Evolutionary conservation across 2,797 vertebrate genomes (phyloP), one percentile per base, ranked within the genome.

Genomic region (Micromesistius poutassou): DNA sequence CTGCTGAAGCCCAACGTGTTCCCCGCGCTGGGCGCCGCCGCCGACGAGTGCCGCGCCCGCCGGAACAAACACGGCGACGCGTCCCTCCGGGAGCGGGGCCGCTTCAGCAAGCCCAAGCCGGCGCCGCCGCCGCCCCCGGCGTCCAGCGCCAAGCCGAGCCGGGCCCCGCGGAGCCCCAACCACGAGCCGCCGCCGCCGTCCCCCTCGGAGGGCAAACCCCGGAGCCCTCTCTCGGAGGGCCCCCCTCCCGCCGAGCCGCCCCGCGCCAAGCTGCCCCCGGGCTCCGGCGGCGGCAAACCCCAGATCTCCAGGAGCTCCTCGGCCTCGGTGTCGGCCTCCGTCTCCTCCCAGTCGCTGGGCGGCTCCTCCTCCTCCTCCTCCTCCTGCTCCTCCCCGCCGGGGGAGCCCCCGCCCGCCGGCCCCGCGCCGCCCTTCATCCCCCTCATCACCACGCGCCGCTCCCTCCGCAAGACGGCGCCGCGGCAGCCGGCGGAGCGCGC

Each of bases 361-460:
- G 68, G 68, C 68, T 71, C 80, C 78, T 30, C 42, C 77, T 1
- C 31, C 84, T 72, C 19, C 50, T 77, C 84, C 90, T 89, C 84
- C 76, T 87, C 81, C 91, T 87, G 81, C 91, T 86, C 62, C 86
- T 90, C 80, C 62, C 86, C 84, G 42, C 82, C 87, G 0, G 68
- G 83, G 0, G 91, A 93, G 3, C 91, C n/a, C n/a, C n/a, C 81
- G 78, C 55, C 55, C 22, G 22, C 36, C 92, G 88, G 74, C 81
- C 83, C 81, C 74, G 94, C 96, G 0, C 94, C 96, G 0, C 94
- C 97, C 82, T 97, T 99, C 89, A 96, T 96, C 87, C 98, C 97
- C 1, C 93, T 99, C 38, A 96, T 96, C 74, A 96, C 95, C 70
- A 97, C 96, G 31, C 93, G 98, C 0, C 96, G 96, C 30, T 99